Evolutionary conservation across 2,113 vertebrate species (phyloP), one percentile per base, ranked within the genome.

Genomic region (Opisthocomus hoazin): DNA sequence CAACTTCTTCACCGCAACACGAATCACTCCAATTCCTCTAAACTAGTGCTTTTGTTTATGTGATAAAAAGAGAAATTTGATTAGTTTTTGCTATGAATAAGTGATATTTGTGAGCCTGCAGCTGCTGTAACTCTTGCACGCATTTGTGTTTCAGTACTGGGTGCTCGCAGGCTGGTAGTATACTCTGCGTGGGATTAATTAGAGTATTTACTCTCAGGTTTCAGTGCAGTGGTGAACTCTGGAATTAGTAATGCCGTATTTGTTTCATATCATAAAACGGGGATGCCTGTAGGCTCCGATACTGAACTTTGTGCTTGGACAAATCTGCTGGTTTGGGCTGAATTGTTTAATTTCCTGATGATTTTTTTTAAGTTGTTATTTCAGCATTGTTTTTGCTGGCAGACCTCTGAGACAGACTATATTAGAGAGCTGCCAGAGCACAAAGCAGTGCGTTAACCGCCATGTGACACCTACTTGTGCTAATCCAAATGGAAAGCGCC

Each of bases 391-490:
- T 94, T 82, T 66, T 66, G 9, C 41, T 90, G 50, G 45, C 53
- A 74, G 32, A 12, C 37, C 50, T 48, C 37, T 11, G 9, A 50
- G 36, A 16, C 26, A 65, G 54, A 13, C 41, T 60, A 0, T 43
- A n/a, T 81, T 3, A 78, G 69, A 36, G 65, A 69, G 34, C 13
- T 89, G 41, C 27, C n/a, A 37, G 53, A 79, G 45, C 74, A 39
- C 61, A 68, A 84, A 79, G 57, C 61, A 36, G 3, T 27, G 39
- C 14, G 1, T 56, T 60, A 24, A 9, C 57, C 23, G 27, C 53
- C 1, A 2, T 10, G 2, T 21, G n/a, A 48, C 6, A 6, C 22
- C 26, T 10, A 1, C 29, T 82, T 29, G 15, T 4, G 18, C 46
- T 27, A 63, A 84, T 71, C 37, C 29, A 20, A 48, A 45, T 3